phyloP scores from a whole-genome alignment of 1,140 invertebrate species.

The Aporrectodea caliginosa region DNA sequence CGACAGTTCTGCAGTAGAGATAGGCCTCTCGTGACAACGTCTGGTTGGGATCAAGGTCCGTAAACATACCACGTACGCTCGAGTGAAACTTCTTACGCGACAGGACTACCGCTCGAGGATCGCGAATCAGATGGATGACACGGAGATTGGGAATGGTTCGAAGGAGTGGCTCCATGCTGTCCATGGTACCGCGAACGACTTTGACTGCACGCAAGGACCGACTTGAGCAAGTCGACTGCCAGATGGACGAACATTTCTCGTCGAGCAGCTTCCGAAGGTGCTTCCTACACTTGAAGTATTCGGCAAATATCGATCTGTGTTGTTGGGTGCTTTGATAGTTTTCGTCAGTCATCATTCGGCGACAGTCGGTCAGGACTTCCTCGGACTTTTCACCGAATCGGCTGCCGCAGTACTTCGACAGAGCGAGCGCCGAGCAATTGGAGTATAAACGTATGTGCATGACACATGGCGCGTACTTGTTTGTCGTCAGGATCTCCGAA shows the following conservation, averaged over 20 bases:
- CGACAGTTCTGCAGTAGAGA: not conserved
- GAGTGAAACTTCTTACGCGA: not conserved
- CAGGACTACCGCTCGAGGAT: constrained; percentile 3
- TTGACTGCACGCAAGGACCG: not conserved
- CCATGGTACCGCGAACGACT: not conserved
- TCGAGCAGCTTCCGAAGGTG: not conserved
- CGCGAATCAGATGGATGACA: not conserved
- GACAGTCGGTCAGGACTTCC: not conserved
- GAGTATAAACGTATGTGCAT: not conserved
- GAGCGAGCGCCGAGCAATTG: not conserved
- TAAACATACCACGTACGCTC: not conserved
- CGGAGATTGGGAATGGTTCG: not conserved
- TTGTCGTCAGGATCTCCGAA: not conserved
- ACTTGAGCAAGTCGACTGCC: not conserved
- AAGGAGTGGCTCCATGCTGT: not conserved
- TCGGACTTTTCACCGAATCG: not conserved
- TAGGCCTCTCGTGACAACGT: not conserved
- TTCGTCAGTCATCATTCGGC: not conserved
- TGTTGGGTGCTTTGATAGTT: not conserved
- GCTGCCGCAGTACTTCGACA: not conserved
- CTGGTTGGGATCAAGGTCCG: not conserved
- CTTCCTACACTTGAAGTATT: not conserved
- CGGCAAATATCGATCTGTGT: not conserved
- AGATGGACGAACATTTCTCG: not conserved
- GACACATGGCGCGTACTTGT: not conserved